Evolutionary conservation across 2,113 vertebrate species (phyloP), one percentile per base, ranked within the genome.

Genomic region (Paratilapia polleni): DNA sequence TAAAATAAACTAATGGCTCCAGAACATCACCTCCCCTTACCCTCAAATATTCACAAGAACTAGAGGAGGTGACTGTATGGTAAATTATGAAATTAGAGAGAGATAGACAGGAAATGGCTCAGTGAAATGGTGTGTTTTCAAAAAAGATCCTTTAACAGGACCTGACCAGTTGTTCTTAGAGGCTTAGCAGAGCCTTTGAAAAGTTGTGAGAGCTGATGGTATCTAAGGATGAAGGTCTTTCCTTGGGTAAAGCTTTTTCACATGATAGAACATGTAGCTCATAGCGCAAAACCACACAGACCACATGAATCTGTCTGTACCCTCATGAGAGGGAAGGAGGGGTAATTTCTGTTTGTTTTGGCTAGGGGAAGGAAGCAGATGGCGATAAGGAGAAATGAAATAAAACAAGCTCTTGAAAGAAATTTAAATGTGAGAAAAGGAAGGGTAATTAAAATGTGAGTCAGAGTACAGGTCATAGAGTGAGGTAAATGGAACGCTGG

Each of bases 1-100:
- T 85, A 90, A 94, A 92, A 92, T 93, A 92, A 94, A 90, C 85
- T 85, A 88, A 88, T 81, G 82, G 85, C 81, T 91, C 66, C 86
- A 92, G 79, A 90, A 75, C 86, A 88, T 92, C 84, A 88, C 80
- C 89, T 92, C 90, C 75, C 68, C 73, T 80, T 64, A 84, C 88
- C 90, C 87, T 78, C 81, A 81, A 88, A 88, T 83, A 78, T 88
- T 87, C 34, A 2, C 63, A 75, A 87, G 57, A 88, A 57, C 24
- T 47, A 82, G 62, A 85, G 89, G 87, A 88, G 80, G 88, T 22
- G 6, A 82, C 81, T 89, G 8, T 79, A 70, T 82, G 88, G 92
- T 85, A 94, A 88, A 84, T 90, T 57, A 91, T 91, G 87, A 91
- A 93, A 91, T 87, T 90, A 5, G 83, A 81, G 56, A 81, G 77